Evolutionary conservation across 2,888 invertebrate genomes (phyloP).

Genomic region (Ellobium chinense): DNA sequence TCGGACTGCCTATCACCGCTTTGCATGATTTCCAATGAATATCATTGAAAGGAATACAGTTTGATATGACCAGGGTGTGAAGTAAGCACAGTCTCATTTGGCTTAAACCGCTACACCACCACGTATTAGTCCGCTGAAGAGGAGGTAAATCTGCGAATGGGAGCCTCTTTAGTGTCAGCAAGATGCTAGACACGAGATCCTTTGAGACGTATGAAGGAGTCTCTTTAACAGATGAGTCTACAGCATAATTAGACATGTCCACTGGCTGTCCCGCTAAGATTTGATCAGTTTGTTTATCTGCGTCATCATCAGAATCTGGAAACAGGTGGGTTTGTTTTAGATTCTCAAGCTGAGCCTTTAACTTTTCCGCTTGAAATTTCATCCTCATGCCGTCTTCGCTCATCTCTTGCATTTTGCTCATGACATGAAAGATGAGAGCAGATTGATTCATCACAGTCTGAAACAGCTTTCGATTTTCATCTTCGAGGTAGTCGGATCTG

Average conservation of each 20-base stretch:
- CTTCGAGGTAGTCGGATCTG: constrained; percentile 58
- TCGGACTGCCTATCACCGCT: background rate
- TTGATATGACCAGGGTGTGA: constrained; percentile 43
- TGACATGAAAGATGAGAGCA: constrained; percentile 63
- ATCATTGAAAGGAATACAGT: constrained; percentile 52
- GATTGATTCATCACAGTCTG: constrained; percentile 70
- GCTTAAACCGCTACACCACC: constrained; percentile 36
- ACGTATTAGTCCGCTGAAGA: background rate
- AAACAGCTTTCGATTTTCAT: constrained; percentile 64
- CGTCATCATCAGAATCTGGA: background rate
- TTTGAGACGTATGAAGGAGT: background rate
- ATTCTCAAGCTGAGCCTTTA: constrained; percentile 39
- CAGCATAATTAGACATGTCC: background rate
- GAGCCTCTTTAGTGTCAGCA: background rate
- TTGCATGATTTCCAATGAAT: constrained; percentile 50
- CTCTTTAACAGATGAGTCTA: background rate
- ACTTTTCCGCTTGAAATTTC: constrained; percentile 52
- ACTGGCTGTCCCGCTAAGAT: background rate
- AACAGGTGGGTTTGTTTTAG: background rate
- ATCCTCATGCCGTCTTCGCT: constrained; percentile 60
- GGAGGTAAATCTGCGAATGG: background rate
- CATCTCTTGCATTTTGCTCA: constrained; percentile 63
- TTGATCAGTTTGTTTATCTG: background rate
- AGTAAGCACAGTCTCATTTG: constrained; percentile 40
- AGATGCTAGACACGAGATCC: background rate